phyloP scores from a whole-genome alignment of 2,797 vertebrate genomes.

The Gadopsis marmoratus region DNA sequence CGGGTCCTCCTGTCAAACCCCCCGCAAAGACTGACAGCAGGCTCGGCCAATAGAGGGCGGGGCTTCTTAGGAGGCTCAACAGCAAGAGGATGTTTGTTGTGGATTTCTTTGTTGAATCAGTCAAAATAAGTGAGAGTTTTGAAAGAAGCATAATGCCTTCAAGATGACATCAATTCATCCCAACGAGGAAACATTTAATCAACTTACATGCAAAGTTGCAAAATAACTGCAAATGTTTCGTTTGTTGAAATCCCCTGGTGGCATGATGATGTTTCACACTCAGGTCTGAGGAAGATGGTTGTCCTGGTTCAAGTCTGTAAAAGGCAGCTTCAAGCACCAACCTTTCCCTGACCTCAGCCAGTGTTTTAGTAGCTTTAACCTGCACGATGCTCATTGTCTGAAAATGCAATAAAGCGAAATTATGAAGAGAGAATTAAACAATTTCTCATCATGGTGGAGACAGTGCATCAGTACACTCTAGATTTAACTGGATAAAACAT shows the following conservation, averaged over 20 bases:
- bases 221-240: not conserved
- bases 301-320: not conserved
- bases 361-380: not conserved
- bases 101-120: too few relatives aligned
- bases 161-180: too few relatives aligned
- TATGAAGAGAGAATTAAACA: not conserved
- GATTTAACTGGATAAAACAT: not conserved
- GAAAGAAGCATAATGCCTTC: not conserved
- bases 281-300: not conserved
- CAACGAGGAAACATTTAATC: not conserved
- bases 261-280: too few relatives aligned
- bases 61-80: too few relatives aligned
- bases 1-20: slow-evolving; percentile 28
- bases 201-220: not conserved
- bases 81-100: too few relatives aligned
- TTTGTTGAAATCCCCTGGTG: not conserved
- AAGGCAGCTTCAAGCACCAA: not conserved
- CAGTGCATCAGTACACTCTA: too few relatives aligned
- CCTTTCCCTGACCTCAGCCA: not conserved
- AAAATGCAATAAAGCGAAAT: slow-evolving; percentile 8
- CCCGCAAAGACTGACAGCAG: slow-evolving; percentile 50
- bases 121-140: too few relatives aligned
- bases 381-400: not conserved
- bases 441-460: too few relatives aligned
- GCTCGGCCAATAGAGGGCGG: slow-evolving; percentile 41